Conservation (phyloP, 2,888 invertebrate species). For the Zele albiditarsus region DNA sequence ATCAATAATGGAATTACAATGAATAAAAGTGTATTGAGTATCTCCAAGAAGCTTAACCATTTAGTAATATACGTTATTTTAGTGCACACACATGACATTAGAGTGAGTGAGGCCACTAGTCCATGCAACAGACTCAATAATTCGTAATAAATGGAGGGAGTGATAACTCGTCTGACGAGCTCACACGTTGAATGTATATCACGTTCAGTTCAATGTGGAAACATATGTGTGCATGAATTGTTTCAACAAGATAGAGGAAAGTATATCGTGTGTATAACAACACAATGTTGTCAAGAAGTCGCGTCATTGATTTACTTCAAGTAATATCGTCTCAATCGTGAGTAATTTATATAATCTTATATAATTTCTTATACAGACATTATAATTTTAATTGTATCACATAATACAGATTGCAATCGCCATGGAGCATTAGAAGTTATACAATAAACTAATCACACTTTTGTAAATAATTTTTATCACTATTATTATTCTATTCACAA, state of each 20-base stretch:
- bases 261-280: not conserved
- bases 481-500: not conserved
- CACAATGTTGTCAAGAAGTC: constrained; percentile 75
- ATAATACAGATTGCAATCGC: no score
- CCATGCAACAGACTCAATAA: not conserved
- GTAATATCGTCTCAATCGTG: constrained; percentile 80
- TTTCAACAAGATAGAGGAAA: not conserved
- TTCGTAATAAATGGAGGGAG: not conserved
- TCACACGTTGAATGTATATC: not conserved
- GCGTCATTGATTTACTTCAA: constrained; percentile 79
- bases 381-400: not conserved
- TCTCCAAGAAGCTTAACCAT: no score
- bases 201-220: not conserved
- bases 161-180: not conserved
- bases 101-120: not conserved
- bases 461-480: no score
- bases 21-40: no score
- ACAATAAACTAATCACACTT: no score
- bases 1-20: no score
- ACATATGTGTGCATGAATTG: not conserved
- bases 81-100: not conserved
- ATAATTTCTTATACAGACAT: constrained; percentile 9
- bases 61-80: no score
- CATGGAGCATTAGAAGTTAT: no score
- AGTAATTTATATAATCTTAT: constrained; percentile 69